Conservation (phyloP, 2,797 vertebrate genomes). For the Pelodytes ibericus region DNA sequence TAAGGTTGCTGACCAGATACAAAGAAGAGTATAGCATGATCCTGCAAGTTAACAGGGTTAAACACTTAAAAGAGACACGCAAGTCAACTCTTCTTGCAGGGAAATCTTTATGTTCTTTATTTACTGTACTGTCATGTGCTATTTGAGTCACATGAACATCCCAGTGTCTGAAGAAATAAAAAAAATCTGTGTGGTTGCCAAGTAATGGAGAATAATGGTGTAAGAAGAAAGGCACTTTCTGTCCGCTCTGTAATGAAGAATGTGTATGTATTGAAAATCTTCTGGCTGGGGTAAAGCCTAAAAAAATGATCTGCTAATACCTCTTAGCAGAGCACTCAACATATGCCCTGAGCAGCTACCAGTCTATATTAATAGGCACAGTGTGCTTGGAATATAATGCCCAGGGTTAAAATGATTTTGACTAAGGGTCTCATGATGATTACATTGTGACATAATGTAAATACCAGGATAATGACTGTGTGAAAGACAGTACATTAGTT, state of each 20-base stretch:
- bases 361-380: slow-evolving; percentile 37
- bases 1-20: too few species aligned
- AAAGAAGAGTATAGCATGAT: too few species aligned
- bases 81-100: neutral
- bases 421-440: slow-evolving; percentile 28
- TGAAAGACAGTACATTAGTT: slow-evolving; percentile 8
- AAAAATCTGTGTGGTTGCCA: slow-evolving; percentile 20
- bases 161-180: slow-evolving; percentile 17
- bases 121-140: slow-evolving; percentile 33
- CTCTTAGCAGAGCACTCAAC: neutral
- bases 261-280: slow-evolving; percentile 17
- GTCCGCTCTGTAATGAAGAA: slow-evolving; percentile 26
- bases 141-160: slow-evolving; percentile 43
- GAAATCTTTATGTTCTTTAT: neutral
- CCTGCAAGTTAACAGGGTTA: too few species aligned
- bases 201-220: slow-evolving; percentile 20
- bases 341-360: slow-evolving; percentile 31
- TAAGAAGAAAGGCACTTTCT: slow-evolving; percentile 15
- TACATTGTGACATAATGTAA: slow-evolving; percentile 34
- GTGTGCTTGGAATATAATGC: slow-evolving; percentile 1
- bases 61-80: too few species aligned
- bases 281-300: slow-evolving; percentile 5
- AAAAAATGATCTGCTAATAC: slow-evolving; percentile 4
- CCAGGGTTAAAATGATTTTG: neutral
- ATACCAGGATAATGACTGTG: slow-evolving; percentile 22